These are phyloP conservation scores for Diogma glabrata DNA, from an alignment of 2,888 invertebrate genomes.

Conservation along the genomic window DNA sequence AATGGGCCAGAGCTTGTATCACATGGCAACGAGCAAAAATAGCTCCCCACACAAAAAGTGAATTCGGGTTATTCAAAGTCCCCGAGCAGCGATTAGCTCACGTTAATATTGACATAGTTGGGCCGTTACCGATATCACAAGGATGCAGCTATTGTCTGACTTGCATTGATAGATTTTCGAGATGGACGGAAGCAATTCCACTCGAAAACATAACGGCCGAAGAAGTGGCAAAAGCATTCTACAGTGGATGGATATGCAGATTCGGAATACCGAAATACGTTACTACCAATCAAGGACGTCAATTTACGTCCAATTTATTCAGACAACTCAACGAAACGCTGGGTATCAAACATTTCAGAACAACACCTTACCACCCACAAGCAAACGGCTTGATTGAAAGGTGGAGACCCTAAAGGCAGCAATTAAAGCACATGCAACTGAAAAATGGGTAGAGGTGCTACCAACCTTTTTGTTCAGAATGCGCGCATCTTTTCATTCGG, in stretches of 20 bases:
- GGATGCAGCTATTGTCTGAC: slow-evolving; percentile 17
- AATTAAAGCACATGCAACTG: too few relatives aligned
- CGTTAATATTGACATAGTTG: slow-evolving; percentile 35
- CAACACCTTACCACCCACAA: slow-evolving; percentile 14
- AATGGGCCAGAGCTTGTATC: background rate
- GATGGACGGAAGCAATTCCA: slow-evolving; percentile 6
- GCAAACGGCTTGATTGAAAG: slow-evolving; percentile 12
- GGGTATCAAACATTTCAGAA: slow-evolving; percentile 7
- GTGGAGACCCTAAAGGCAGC: slow-evolving; percentile 12
- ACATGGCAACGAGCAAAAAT: slow-evolving; percentile 5
- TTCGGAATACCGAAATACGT: slow-evolving; percentile 14
- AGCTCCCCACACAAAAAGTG: background rate
- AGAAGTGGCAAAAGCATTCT: too few relatives aligned
- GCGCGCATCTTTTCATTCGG: too few relatives aligned
- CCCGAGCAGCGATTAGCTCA: slow-evolving; percentile 21
- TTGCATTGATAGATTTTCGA: background rate
- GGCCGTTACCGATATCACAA: slow-evolving; percentile 27
- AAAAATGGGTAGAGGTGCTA: too few relatives aligned
- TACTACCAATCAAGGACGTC: slow-evolving; percentile 17
- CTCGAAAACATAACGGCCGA: slow-evolving; percentile 10
- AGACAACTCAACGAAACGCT: slow-evolving; percentile 7
- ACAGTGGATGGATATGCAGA: slow-evolving; percentile 13
- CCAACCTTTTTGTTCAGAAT: too few relatives aligned
- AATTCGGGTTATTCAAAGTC: background rate
- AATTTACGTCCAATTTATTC: slow-evolving; percentile 16